These are phyloP conservation scores for Sarcophilus harrisii DNA, from an alignment of 2,797 vertebrate species.

Conservation along the genomic window DNA sequence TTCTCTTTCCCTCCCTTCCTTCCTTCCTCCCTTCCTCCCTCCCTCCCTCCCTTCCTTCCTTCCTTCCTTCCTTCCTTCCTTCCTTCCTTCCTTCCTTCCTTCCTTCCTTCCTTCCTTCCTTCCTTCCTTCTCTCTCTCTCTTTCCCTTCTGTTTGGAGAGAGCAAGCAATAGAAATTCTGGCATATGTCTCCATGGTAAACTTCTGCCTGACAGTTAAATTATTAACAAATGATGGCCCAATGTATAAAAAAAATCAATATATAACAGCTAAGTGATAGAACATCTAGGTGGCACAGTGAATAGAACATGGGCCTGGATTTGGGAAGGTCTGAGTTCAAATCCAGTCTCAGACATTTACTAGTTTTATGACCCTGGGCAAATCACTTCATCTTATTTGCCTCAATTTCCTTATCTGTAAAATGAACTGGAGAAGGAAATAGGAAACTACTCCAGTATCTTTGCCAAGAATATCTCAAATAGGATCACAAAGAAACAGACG, in stretches of 20 bases:
- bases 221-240: background rate
- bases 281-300: background rate
- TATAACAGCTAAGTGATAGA: background rate
- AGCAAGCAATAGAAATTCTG: background rate
- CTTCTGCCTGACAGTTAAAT: background rate
- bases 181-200: background rate
- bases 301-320: background rate
- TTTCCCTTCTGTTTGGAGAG: background rate
- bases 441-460: background rate
- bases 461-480: background rate
- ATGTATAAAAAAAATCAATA: background rate
- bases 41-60: too few relatives aligned
- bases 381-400: background rate
- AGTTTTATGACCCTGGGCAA: background rate
- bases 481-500: background rate
- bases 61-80: too few relatives aligned
- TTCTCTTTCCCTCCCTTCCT: too few relatives aligned
- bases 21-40: too few relatives aligned
- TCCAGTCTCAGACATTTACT: background rate
- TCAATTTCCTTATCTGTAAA: background rate
- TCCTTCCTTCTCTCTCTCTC: too few relatives aligned
- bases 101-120: too few relatives aligned
- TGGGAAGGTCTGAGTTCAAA: background rate
- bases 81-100: too few relatives aligned
- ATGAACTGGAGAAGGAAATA: background rate